These are phyloP conservation scores for Coelinius sp. DNA, from an alignment of 2,888 invertebrate genomes.

Conservation along the genomic window DNA sequence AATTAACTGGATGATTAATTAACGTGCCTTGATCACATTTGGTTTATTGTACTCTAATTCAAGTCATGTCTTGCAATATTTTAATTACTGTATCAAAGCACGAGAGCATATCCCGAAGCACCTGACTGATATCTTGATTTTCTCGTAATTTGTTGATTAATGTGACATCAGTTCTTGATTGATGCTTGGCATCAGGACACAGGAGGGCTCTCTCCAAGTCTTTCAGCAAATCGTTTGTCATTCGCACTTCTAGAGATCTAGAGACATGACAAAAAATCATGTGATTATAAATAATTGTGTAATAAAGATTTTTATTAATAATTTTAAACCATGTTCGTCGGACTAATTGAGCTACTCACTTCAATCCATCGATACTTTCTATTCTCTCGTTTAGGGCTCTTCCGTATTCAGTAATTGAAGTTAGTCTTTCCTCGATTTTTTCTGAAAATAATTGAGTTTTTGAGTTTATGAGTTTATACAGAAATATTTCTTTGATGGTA, in stretches of 20 bases:
- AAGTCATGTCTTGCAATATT: slow-evolving; percentile 52
- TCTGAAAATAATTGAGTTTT: slow-evolving; percentile 35
- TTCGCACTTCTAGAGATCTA: slow-evolving; percentile 58
- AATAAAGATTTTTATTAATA: slow-evolving; percentile 18
- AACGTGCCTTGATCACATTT: not conserved
- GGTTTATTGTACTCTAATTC: slow-evolving; percentile 1
- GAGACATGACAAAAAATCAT: not conserved
- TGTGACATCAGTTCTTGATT: slow-evolving; percentile 58
- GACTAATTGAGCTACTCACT: slow-evolving; percentile 42
- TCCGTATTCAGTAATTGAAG: slow-evolving; percentile 43
- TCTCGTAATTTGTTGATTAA: slow-evolving; percentile 46
- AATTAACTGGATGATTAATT: not conserved
- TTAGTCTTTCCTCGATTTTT: slow-evolving; percentile 43
- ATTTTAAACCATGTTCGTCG: not conserved
- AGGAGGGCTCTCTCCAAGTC: slow-evolving; percentile 60
- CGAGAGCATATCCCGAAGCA: slow-evolving; percentile 52
- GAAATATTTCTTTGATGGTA: no score
- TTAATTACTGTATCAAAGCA: slow-evolving; percentile 59
- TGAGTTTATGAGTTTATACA: no score
- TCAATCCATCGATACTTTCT: slow-evolving; percentile 45
- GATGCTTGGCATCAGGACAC: slow-evolving; percentile 54
- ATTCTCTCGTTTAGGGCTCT: slow-evolving; percentile 55
- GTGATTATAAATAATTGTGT: not conserved
- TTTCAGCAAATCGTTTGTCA: slow-evolving; percentile 61
- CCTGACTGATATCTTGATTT: slow-evolving; percentile 38